Conservation (phyloP, 2,797 vertebrate species). For the Arctocebus calabarensis region DNA sequence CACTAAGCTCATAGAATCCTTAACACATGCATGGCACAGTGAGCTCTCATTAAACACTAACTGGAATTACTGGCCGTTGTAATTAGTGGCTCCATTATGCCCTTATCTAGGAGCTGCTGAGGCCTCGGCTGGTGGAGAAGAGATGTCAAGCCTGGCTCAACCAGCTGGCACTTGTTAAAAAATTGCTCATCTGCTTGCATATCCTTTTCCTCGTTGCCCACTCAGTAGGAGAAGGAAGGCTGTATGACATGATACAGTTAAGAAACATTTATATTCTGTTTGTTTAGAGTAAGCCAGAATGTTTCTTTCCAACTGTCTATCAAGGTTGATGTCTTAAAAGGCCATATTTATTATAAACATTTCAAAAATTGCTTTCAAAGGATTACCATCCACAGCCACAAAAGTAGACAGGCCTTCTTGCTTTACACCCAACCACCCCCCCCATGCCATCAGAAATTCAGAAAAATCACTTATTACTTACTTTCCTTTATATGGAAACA, state of each 20-base stretch:
- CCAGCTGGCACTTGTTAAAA: not conserved
- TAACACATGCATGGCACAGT: not conserved
- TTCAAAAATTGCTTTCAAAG: constrained; percentile 24
- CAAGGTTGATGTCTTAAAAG: constrained; percentile 64
- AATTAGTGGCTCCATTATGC: not conserved
- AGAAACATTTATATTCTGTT: constrained; percentile 38
- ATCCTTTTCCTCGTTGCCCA: not conserved
- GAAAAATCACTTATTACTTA: not conserved
- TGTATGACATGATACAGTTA: not conserved
- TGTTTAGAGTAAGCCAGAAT: constrained; percentile 52
- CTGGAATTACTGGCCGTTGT: not conserved
- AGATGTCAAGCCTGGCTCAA: not conserved
- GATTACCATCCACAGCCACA: not conserved
- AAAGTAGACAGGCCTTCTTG: not conserved
- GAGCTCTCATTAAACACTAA: not conserved
- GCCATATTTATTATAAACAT: constrained; percentile 33
- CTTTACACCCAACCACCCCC: not conserved
- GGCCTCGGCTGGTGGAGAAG: not conserved
- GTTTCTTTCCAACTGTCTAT: constrained; percentile 64
- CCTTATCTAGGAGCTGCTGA: not conserved
- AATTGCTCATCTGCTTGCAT: not conserved
- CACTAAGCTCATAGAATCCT: not conserved
- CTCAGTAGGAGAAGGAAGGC: not conserved
- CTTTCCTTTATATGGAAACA: not conserved
- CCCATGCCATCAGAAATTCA: not conserved